These are phyloP conservation scores for Clarias laeviceps DNA, from an alignment of 2,797 vertebrate species.

Conservation along the genomic window DNA sequence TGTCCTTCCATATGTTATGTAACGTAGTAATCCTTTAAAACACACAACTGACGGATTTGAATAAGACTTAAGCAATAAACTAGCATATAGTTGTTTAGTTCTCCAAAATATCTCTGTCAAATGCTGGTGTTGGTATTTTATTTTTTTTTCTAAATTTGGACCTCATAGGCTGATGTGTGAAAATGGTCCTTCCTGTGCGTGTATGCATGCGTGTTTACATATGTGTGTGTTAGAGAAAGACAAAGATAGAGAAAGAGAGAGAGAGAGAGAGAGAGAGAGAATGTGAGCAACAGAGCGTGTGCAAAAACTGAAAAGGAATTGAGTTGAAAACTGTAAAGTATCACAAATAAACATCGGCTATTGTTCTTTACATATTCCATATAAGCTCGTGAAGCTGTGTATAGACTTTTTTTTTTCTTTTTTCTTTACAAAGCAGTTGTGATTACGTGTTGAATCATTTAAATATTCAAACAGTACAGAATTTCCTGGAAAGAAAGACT, in stretches of 20 bases:
- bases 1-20: background rate
- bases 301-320: background rate
- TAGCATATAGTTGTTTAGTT: background rate
- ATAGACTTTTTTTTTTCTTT: background rate
- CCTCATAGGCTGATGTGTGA: constrained; percentile 64
- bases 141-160: constrained; percentile 31
- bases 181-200: constrained; percentile 66
- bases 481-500: constrained; percentile 36
- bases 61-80: background rate
- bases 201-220: background rate
- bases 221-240: background rate
- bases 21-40: background rate
- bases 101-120: background rate
- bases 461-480: background rate
- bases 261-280: background rate
- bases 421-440: background rate
- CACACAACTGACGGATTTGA: too few species aligned
- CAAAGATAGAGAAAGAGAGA: constrained; percentile 3
- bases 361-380: background rate
- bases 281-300: background rate
- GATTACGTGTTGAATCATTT: background rate
- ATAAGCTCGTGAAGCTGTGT: background rate
- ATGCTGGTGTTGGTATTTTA: background rate
- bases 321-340: background rate
- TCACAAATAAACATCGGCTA: too few species aligned